Base-by-base conservation (phyloP, 2,888 invertebrate genomes). In the Candidula unifasciata region DNA sequence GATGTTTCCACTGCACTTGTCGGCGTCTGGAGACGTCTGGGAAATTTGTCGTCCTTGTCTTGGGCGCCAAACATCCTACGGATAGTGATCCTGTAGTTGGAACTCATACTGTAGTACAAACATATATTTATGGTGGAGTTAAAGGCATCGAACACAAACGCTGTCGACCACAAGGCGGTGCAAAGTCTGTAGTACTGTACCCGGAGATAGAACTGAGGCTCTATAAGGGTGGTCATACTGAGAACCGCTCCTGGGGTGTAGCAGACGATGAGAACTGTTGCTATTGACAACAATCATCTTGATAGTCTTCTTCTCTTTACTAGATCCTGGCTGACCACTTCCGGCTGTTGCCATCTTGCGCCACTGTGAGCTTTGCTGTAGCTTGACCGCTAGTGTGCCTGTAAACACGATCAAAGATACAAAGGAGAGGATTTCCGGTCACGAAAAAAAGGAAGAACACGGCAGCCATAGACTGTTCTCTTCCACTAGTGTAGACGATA, bases 211-310 rank as follows among this genome's bases (percentile, higher is more conserved):
- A 80, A 37, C 80, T 80, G 54, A 2, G 69, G 54, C 33, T 44
- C 69, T 0, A 69, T 30, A 24, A 68, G n/a, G 0, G 44, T 27
- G 0, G 44, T 60, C 21, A 57, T 35, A 18, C 52, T 18, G 30
- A 81, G 21, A 16, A 33, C 33, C 10, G 60, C 6, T 30, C 44
- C 44, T 24, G 81, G 81, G 10, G n/a, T 73, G 73, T 71, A 81
- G 74, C 73, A 73, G 21, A 60, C 35, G 37, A 81, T 81, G 35
- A 81, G 33, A 24, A 73, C 33, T 30, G 54, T 24, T n/a, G 74
- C 52, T 5, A 81, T n/a, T 37, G 6, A 27, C 44, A 24, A 33
- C n/a, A 60, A 81, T 18, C 73, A 81, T 74, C 21, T 24, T 35
- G 21, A 81, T 27, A 10, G 35, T 35, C 60, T 57, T 81, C 60